Base-by-base conservation (phyloP, 2,113 vertebrate genomes). In the Lepidothrix coronata region DNA sequence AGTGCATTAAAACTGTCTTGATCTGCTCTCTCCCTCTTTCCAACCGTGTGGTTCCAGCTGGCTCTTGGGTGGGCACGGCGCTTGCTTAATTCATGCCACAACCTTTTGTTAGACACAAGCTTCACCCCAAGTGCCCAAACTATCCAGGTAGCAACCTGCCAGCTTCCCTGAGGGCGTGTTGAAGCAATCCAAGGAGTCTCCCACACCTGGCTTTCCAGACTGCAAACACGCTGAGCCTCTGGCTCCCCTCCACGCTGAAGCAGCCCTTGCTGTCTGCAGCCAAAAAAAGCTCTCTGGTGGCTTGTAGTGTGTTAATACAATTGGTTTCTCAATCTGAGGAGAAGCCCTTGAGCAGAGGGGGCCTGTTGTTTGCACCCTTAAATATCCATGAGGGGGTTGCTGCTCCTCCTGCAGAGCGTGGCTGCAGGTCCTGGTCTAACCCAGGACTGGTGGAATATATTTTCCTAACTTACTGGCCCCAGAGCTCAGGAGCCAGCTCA, bases 1-100 rank as follows among this genome's bases (percentile, higher is more conserved):
- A 8, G 3, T 18, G n/a, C 5, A 4, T 16, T 43, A 1, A 2
- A 46, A 8, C 5, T n/a, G 1, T 14, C 30, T 48, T 39, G 9
- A 23, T 23, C 13, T 43, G 24, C 22, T 73, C 19, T 21, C 16
- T 20, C 22, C 28, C 30, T 0, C 0, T 37, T 20, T 22, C 43
- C 33, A 12, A 8, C 27, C 18, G 1, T 4, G 19, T 24, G 33
- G 7, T 4, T 46, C 27, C n/a, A 58, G 39, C 39, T 44, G 9
- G 49, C 66, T 62, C 28, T 27, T 52, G 77, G 27, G 39, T 30
- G 82, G 57, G 39, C 30, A 14, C 54, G 54, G 16, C 1, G 2
- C 52, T 80, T 25, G n/a, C 2, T 11, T 31, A 51, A 16, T 9
- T 75, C 19, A 3, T 5, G 1, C 17, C 21, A 11, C 44, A 78